Percentiles rank a stretch among this genome's conserved stretches.
Evolutionary conservation across 2,113 vertebrate genomes (phyloP).

Genomic region (Thoracochromis brauschi): DNA sequence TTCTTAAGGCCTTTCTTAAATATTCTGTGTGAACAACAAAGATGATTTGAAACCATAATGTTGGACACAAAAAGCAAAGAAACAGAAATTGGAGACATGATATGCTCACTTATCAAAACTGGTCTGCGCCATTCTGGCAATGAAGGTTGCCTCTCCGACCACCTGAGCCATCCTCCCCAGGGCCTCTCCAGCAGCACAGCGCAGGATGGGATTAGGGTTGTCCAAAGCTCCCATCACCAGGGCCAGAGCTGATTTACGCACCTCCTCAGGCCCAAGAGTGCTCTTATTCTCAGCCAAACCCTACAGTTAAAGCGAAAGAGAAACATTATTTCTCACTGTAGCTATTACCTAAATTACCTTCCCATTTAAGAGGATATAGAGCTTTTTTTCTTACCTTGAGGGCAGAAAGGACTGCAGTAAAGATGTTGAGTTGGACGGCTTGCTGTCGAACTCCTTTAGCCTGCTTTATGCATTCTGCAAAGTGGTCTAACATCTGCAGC

Average conservation of each 20-base stretch:
- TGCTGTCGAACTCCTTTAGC: constrained; percentile 97
- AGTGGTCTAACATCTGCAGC: constrained; percentile 98
- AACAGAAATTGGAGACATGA: neutral
- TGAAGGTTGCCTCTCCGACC: constrained; percentile 95
- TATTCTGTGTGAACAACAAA: neutral
- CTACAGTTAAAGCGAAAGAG: constrained; percentile 54
- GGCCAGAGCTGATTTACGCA: constrained; percentile 91
- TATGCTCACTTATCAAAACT: constrained; percentile 94
- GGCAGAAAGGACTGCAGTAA: constrained; percentile 96
- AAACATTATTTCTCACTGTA: neutral
- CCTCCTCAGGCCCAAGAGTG: constrained; percentile 93
- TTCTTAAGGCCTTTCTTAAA: neutral
- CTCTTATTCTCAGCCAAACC: constrained; percentile 99
- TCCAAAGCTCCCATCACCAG: constrained; percentile 98
- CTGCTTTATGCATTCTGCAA: constrained; percentile 98
- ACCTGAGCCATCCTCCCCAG: constrained; percentile 98
- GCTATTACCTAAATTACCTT: neutral
- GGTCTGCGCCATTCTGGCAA: constrained; percentile 96
- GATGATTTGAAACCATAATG: neutral
- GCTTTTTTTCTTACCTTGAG: constrained; percentile 80
- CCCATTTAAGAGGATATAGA: neutral
- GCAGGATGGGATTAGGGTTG: constrained; percentile 95
- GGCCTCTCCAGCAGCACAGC: constrained; percentile 95
- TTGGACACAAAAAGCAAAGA: neutral
- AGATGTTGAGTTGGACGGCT: constrained; percentile 97